Conservation (phyloP, 2,797 vertebrate species). For the Tokudaia muenninki region DNA sequence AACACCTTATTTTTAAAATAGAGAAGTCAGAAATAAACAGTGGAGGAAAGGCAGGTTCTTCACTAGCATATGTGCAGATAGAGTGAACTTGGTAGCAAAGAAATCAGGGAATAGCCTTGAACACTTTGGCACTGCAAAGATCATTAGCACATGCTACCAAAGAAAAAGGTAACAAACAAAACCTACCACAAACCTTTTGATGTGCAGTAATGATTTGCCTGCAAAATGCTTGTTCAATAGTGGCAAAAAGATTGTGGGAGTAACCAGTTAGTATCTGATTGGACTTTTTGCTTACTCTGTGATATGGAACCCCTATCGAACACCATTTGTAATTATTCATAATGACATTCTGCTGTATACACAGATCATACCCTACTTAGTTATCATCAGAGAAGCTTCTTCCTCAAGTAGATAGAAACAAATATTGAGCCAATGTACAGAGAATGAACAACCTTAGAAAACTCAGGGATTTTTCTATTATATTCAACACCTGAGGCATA, state of each 20-base stretch:
- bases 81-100: background rate
- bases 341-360: background rate
- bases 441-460: background rate
- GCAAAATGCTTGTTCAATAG: background rate
- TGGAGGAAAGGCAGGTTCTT: background rate
- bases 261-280: background rate
- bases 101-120: background rate
- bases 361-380: background rate
- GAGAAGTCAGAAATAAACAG: background rate
- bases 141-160: background rate
- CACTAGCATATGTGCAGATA: background rate
- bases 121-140: background rate
- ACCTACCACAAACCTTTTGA: background rate
- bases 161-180: background rate
- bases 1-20: background rate
- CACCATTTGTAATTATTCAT: background rate
- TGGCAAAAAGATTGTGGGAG: background rate
- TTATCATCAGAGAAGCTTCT: background rate
- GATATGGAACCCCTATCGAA: background rate
- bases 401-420: background rate
- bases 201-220: background rate
- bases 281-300: background rate
- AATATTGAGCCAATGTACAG: background rate
- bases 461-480: background rate
- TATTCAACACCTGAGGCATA: background rate